Evolutionary conservation across 30 jellyfish, hydroid and myxozoan species (phyloP).

Genomic region (Pseudorhiza aurosa): DNA sequence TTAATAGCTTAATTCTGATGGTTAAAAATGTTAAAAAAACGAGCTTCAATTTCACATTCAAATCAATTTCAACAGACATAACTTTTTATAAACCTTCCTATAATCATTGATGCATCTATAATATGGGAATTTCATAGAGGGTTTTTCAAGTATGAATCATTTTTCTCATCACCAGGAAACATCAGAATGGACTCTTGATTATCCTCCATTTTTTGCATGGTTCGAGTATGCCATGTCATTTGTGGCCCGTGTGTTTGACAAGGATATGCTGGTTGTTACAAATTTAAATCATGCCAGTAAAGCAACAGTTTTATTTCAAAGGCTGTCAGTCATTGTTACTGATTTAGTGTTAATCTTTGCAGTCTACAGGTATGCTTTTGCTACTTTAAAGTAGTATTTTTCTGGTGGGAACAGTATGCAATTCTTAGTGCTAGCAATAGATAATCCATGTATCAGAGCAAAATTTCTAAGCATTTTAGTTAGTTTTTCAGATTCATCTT

Average conservation of each 20-base stretch:
- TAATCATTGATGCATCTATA: no score
- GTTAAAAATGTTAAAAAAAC: no score
- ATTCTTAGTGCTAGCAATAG: no score
- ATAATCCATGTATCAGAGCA: no score
- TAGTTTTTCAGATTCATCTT: no score
- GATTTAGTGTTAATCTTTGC: slow-evolving; percentile 76
- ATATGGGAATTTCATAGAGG: not conserved
- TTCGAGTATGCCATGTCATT: slow-evolving; percentile 87
- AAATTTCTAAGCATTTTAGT: no score
- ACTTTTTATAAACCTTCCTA: no score
- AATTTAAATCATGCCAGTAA: slow-evolving; percentile 74
- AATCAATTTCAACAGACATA: no score
- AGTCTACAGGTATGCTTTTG: slow-evolving; percentile 59
- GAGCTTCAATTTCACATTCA: no score
- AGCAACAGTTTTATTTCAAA: slow-evolving; percentile 81
- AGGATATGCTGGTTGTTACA: slow-evolving; percentile 68
- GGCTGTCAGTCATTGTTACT: slow-evolving; percentile 78
- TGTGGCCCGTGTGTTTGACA: slow-evolving; percentile 76
- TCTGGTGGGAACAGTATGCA: no score
- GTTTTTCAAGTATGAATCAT: not conserved
- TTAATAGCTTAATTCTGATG: no score
- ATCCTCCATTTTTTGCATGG: slow-evolving; percentile 99
- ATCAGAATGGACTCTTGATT: slow-evolving; percentile 94
- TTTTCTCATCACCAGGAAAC: slow-evolving; percentile 59
- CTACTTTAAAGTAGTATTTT: no score